phyloP scores from a whole-genome alignment of 1,140 invertebrate genomes.

The Trachelipus rathkii region DNA sequence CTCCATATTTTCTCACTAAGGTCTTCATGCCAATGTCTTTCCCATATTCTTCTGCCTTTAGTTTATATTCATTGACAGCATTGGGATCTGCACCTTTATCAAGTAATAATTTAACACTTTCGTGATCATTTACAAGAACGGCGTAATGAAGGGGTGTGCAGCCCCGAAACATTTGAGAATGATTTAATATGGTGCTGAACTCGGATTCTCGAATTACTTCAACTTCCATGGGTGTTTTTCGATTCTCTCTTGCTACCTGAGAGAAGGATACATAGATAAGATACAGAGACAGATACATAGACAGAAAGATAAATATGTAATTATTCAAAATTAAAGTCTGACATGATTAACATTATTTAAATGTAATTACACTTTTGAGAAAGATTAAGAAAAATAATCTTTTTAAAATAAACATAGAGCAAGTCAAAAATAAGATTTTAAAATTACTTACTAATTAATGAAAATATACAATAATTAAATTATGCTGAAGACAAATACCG shows the following conservation, averaged over 20 bases:
- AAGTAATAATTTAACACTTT: conserved; percentile 54
- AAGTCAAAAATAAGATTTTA: too few species aligned
- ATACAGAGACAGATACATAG: too few species aligned
- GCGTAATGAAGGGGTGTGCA: conserved; percentile 90
- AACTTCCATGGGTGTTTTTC: conserved; percentile 53
- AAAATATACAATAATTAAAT: too few species aligned
- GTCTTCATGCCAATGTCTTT: conserved; percentile 59
- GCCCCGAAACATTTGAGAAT: conserved; percentile 69
- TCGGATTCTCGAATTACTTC: conserved; percentile 68
- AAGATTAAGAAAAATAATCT: too few species aligned
- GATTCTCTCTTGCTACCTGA: conserved; percentile 37
- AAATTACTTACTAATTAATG: too few species aligned
- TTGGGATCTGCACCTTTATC: conserved; percentile 55
- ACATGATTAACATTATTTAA: conserved; percentile 62
- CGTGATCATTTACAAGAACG: conserved; percentile 67
- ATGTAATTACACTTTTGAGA: too few species aligned
- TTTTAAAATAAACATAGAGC: too few species aligned
- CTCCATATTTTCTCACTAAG: conserved; percentile 51
- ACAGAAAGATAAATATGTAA: conserved; percentile 7
- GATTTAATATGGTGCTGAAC: conserved; percentile 71
- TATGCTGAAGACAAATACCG: too few species aligned
- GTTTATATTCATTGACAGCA: conserved; percentile 68
- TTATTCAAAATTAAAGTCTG: conserved; percentile 22
- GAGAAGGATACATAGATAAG: too few species aligned
- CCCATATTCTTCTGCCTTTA: conserved; percentile 72